Evolutionary conservation across 2,888 invertebrate species (phyloP), one percentile per base, ranked within the genome.

Genomic region (Apamea crenata): DNA sequence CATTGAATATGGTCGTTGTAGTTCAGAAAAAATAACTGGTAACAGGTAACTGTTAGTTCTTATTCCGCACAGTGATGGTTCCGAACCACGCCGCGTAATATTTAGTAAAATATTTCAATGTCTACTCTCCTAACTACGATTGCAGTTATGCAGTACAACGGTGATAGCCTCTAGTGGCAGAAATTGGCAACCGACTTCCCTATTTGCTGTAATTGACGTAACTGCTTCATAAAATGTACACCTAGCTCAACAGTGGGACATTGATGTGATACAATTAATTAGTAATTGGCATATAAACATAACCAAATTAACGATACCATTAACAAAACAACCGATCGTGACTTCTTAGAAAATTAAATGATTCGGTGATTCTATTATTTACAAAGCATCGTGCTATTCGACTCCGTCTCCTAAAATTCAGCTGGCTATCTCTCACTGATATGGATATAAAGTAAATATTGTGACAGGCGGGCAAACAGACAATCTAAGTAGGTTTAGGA

Each of bases 191-290:
- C 44, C 40, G 14, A 61, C 36, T 76, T 76, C 65, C 73, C 65
- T 53, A 74, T 61, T n/a, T n/a, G 32, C 36, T 81, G 12, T 74
- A 61, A 81, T 61, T 81, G 25, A 47, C 67, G 40, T 68, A 67
- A 81, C 66, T 67, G 59, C 32, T 59, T 66, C 16, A 67, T 74
- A 59, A 59, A 29, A 32, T 67, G 32, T 59, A 66, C 40, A 74
- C 50, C 74, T 65, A 53, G 44, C 40, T 81, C 18, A 25, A 53
- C 67, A 53, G 75, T 68, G 61, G 32, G 32, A 29, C 10, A 68
- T 76, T 53, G 32, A 61, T 67, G n/a, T 67, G 32, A 61, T 53
- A 44, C 61, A 61, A 53, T 68, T 53, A 44, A 40, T 59, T 44
- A 32, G 40, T 40, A 14, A 21, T 53, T 66, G 10, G 25, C 6